These are phyloP conservation scores for Bombylius discolor DNA, from an alignment of 2,888 invertebrate species.

Conservation along the genomic window DNA sequence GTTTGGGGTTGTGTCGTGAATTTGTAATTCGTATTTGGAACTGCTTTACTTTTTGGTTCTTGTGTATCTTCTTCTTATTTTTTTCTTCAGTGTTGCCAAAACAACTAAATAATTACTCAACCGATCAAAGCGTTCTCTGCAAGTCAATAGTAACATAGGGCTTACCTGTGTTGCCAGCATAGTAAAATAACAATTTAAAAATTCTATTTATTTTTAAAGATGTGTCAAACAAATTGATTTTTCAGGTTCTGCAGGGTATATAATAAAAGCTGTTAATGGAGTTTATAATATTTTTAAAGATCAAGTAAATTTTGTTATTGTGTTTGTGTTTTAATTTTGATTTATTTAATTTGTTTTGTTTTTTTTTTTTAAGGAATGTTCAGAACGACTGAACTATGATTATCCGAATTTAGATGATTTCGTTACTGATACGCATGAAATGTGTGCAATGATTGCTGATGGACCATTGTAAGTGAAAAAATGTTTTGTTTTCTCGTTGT, in stretches of 20 bases:
- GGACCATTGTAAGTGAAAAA: conserved; percentile 79
- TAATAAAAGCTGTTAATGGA: conserved; percentile 59
- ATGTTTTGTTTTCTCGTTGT: neutral
- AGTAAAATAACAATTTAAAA: too few relatives aligned
- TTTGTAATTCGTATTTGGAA: too few relatives aligned
- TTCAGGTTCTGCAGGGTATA: conserved; percentile 55
- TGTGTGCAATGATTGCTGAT: conserved; percentile 94
- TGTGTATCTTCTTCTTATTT: too few relatives aligned
- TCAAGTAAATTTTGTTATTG: conserved; percentile 22
- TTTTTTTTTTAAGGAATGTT: conserved; percentile 15
- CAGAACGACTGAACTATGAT: conserved; percentile 53
- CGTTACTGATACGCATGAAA: conserved; percentile 75
- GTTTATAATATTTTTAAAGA: conserved; percentile 67
- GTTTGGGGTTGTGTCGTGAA: too few relatives aligned
- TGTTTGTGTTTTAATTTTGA: too few relatives aligned
- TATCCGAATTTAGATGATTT: conserved; percentile 69
- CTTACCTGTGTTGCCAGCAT: too few relatives aligned
- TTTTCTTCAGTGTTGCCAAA: too few relatives aligned
- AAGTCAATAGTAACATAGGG: too few relatives aligned
- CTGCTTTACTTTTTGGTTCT: too few relatives aligned
- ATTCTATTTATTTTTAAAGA: too few relatives aligned
- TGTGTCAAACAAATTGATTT: conserved; percentile 60
- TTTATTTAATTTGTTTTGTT: neutral
- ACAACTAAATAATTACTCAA: too few relatives aligned
- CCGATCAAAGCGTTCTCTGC: too few relatives aligned